These are phyloP conservation scores for Gambusia holbrooki DNA, from an alignment of 2,113 vertebrate genomes.

Conservation along the genomic window DNA sequence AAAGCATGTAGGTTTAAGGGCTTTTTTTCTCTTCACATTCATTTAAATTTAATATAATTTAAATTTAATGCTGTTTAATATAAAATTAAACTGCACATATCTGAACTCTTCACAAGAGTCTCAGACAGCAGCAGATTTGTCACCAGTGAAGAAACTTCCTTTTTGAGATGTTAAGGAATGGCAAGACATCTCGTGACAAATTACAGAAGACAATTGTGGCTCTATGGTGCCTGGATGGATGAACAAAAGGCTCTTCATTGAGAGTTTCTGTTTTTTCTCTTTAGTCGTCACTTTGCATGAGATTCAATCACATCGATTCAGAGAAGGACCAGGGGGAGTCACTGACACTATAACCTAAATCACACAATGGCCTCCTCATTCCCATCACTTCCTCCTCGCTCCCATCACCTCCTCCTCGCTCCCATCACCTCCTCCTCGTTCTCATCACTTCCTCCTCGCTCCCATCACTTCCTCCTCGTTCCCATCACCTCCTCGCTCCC, in stretches of 20 bases:
- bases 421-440: not conserved
- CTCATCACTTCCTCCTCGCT: not conserved
- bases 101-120: not conserved
- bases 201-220: constrained; percentile 57
- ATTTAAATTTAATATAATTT: too few relatives aligned
- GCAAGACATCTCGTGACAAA: constrained; percentile 66
- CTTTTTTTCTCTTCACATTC: too few relatives aligned
- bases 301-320: constrained; percentile 64
- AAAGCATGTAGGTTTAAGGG: not conserved
- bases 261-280: constrained; percentile 37
- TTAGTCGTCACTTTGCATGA: constrained; percentile 40
- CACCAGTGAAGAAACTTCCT: constrained; percentile 40
- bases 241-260: constrained; percentile 59
- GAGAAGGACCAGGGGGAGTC: constrained; percentile 43
- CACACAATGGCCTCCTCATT: constrained; percentile 12
- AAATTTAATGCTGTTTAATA: too few relatives aligned
- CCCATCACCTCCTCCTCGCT: constrained; percentile 9
- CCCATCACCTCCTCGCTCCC: constrained; percentile 14
- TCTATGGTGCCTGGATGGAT: constrained; percentile 52
- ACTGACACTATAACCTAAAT: constrained; percentile 54
- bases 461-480: constrained; percentile 4
- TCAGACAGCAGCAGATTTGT: constrained; percentile 27
- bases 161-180: constrained; percentile 48
- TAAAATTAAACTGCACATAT: not conserved
- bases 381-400: not conserved